Base-by-base conservation (phyloP, 2,888 invertebrate species). In the Hermaeophaga mercurialis region DNA sequence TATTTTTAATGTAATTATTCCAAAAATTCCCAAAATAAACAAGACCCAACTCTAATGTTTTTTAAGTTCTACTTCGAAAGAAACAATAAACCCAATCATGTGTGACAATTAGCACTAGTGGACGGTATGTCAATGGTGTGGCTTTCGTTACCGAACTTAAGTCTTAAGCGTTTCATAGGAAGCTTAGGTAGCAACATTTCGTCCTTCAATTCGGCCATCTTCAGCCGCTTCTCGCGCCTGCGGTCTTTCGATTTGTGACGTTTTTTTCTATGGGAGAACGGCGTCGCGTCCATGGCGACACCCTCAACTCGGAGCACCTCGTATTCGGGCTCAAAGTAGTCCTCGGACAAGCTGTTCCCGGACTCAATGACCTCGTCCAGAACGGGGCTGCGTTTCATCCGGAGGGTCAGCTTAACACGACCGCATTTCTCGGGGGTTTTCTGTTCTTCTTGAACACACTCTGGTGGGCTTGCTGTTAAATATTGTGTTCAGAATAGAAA, bases 71-170 rank as follows among this genome's bases (percentile, higher is more conserved):
- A n/a, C n/a, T n/a, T n/a, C n/a, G n/a, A n/a, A n/a, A n/a, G n/a
- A n/a, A n/a, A n/a, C n/a, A n/a, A n/a, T n/a, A n/a, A n/a, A n/a
- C n/a, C 11, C 52, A 17, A 59, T 61, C 58, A 61, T 54, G 58
- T 61, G 12, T 59, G 56, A 57, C 57, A 61, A 31, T 63, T 56
- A 50, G 45, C 43, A 71, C 85, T 81, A 79, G 85, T 85, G 80
- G 88, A 84, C 78, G 93, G 91, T 81, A 94, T 85, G 81, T 93
- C 89, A 74, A 93, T 93, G 74, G 91, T 92, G 74, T 88, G 89
- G 73, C 90, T 89, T 78, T 94, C 94, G 76, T 92, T 91, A 67
- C 94, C 93, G 72, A 94, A 89, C 71, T 91, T 92, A 72, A 94
- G 82, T 73, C 91, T 85, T 75, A 94, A 81, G 72, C 94, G 85